Conservation (phyloP, 1,140 invertebrate genomes). For the Scaptomyza graminum region DNA sequence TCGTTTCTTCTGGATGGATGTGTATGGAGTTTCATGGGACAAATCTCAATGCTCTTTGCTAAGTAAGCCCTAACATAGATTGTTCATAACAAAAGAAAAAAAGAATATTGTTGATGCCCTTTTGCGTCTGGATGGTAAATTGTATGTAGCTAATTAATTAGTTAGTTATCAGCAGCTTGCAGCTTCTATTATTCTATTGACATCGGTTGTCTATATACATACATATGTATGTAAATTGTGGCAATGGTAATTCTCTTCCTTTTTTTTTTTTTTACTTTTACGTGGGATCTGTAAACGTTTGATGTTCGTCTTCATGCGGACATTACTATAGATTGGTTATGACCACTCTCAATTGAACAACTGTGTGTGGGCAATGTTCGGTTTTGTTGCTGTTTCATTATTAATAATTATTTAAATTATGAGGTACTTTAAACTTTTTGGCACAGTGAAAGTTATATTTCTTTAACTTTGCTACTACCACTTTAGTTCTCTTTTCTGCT, state of each 20-base stretch:
- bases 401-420: slow-evolving; percentile 83
- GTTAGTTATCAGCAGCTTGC: slow-evolving; percentile 61
- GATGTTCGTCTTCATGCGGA: neutral
- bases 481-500: slow-evolving; percentile 38
- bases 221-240: slow-evolving; percentile 3
- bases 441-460: slow-evolving; percentile 83
- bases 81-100: slow-evolving; percentile 5
- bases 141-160: slow-evolving; percentile 41
- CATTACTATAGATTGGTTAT: neutral
- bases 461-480: slow-evolving; percentile 67
- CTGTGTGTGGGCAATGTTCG: slow-evolving; percentile 39
- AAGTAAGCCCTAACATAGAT: neutral
- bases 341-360: slow-evolving; percentile 23
- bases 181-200: slow-evolving; percentile 55
- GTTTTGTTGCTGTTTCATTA: slow-evolving; percentile 34
- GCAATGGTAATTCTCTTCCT: neutral
- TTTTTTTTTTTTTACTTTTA: neutral
- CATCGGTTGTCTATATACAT: slow-evolving; percentile 2
- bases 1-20: neutral
- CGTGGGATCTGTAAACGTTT: slow-evolving; percentile 5
- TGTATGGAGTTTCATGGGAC: neutral
- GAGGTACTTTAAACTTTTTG: slow-evolving; percentile 84
- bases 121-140: slow-evolving; percentile 41
- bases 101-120: neutral
- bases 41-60: neutral